phyloP scores from a whole-genome alignment of 2,113 vertebrate genomes.

The Lycaon pictus region DNA sequence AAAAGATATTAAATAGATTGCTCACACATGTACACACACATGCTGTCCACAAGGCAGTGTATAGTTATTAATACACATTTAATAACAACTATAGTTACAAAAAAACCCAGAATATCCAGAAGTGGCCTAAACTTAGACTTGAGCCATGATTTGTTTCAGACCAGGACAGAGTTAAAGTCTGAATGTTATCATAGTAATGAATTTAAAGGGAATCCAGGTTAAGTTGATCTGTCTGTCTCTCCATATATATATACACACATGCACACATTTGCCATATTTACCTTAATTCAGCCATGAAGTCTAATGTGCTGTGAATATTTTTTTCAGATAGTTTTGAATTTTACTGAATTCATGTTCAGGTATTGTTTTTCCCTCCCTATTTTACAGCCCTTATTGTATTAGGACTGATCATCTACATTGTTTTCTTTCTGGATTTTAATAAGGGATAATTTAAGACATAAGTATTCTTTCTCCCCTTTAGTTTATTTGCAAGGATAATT shows the following conservation, averaged over 20 bases:
- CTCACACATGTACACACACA: neutral
- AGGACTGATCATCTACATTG: neutral
- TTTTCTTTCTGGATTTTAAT: constrained; percentile 62
- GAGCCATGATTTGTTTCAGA: neutral
- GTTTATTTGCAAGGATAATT: constrained; percentile 13
- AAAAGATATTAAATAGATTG: neutral
- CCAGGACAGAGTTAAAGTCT: neutral
- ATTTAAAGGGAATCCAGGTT: neutral
- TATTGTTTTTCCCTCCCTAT: neutral
- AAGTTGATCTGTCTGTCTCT: neutral
- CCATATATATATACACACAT: neutral
- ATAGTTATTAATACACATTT: neutral
- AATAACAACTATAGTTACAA: neutral
- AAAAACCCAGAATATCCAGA: neutral
- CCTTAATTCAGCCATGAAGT: neutral
- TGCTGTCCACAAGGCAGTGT: neutral
- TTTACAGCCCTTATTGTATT: constrained; percentile 47
- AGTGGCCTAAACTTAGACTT: neutral
- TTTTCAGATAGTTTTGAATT: neutral
- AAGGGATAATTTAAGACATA: constrained; percentile 58
- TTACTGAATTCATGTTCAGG: neutral
- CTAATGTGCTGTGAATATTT: neutral
- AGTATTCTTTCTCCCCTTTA: constrained; percentile 19
- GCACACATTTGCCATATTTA: neutral
- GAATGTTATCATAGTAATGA: neutral